Evolutionary conservation across 2,888 invertebrate species (phyloP).

Genomic region (Nipponacmea schrenckii): DNA sequence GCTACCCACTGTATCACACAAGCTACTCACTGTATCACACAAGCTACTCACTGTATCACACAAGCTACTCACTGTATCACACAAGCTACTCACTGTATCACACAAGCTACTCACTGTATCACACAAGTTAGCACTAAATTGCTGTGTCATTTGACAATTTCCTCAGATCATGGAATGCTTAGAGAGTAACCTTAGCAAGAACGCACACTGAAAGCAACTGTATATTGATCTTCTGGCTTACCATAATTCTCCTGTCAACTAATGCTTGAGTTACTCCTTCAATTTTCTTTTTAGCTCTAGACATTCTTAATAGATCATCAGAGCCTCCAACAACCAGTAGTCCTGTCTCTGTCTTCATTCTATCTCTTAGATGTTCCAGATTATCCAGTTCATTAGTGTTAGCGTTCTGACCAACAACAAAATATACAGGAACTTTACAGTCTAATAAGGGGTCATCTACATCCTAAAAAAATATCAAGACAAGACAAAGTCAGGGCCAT

Average conservation of each 20-base stretch:
- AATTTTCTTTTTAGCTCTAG: conserved; percentile 77
- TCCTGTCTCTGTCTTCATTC: conserved; percentile 81
- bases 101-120: too few relatives aligned
- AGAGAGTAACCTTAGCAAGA: too few relatives aligned
- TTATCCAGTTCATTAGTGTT: conserved; percentile 75
- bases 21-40: too few relatives aligned
- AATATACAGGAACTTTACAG: conserved; percentile 79
- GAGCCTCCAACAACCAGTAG: conserved; percentile 83
- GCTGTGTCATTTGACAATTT: too few relatives aligned
- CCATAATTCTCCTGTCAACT: conserved; percentile 82
- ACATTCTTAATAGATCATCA: conserved; percentile 79
- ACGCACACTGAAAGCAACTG: too few relatives aligned
- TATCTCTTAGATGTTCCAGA: conserved; percentile 80
- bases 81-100: too few relatives aligned
- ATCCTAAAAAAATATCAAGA: conserved; percentile 64
- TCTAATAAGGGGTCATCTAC: conserved; percentile 82
- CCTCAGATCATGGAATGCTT: too few relatives aligned
- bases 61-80: too few relatives aligned
- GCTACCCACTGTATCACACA: too few relatives aligned
- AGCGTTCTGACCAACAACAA: conserved; percentile 82
- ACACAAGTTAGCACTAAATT: too few relatives aligned
- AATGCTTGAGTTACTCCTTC: conserved; percentile 83
- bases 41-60: too few relatives aligned
- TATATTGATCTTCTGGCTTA: conserved; percentile 37
- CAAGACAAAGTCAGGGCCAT: too few relatives aligned